Base-by-base conservation (phyloP, 2,797 vertebrate genomes). In the Hipposideros larvatus region DNA sequence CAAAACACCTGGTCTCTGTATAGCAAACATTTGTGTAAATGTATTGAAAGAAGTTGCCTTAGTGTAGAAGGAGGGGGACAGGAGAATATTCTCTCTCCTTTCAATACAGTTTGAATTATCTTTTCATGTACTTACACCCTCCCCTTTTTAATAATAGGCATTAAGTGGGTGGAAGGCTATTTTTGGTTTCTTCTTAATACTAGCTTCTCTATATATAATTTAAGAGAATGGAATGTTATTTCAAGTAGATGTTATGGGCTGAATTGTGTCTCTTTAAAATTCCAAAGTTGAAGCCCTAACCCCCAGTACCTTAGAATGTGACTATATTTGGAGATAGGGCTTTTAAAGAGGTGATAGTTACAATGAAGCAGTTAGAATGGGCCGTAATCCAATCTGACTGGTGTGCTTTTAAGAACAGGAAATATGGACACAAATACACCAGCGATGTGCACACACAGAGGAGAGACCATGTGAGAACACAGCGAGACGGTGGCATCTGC, bases 131-230 rank as follows among this genome's bases (percentile, higher is more conserved):
- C n/a, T 26, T 88, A 13, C 13, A 59, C 7, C 15, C 11, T 43
- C 51, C 11, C 10, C 13, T 59, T 55, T 51, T 87, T 82, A 95
- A 46, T 80, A 93, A 71, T 0, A 94, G 80, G 28, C 10, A 92
- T 43, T 37, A 92, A 53, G 43, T 28, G 68, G 24, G 18, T 3
- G 4, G 19, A 78, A 48, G 8, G 28, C 57, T 95, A 90, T 77
- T 88, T 93, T 84, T 14, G 21, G 24, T 37, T 83, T 91, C 89
- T 78, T 71, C 46, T 96, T 79, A 87, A 59, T 68, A 70, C 28
- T 73, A 46, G 37, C 74, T 55, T 90, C 57, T 43, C 43, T 37
- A 13, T 11, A 55, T 24, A 22, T 46, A 95, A 86, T 41, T 92
- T 26, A 68, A 93, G 89, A 70, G 28, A 92, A 85, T 71, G 59